phyloP scores from a whole-genome alignment of 2,113 vertebrate genomes.

The Poeciliopsis prolifica region DNA sequence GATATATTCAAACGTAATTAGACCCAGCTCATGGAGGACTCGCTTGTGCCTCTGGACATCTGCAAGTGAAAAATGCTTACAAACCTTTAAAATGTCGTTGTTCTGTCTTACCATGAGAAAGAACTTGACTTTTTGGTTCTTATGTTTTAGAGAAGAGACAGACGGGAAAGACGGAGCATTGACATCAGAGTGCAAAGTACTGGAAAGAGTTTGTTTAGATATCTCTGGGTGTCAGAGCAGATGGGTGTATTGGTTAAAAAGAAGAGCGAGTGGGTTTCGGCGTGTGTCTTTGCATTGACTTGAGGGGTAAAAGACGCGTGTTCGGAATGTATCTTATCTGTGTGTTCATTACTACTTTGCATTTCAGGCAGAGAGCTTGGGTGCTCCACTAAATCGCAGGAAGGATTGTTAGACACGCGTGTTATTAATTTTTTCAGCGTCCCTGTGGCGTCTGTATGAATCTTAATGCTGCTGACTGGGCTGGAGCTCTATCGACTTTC shows the following conservation, averaged over 20 bases:
- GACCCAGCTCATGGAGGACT: slow-evolving; percentile 47
- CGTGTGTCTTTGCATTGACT: slow-evolving; percentile 63
- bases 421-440: slow-evolving; percentile 84
- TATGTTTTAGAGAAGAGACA: slow-evolving; percentile 13
- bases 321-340: slow-evolving; percentile 78
- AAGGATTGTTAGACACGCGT: slow-evolving; percentile 86
- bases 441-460: slow-evolving; percentile 82
- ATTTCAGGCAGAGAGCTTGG: slow-evolving; percentile 80
- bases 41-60: slow-evolving; percentile 35
- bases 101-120: slow-evolving; percentile 22
- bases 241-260: slow-evolving; percentile 46
- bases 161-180: slow-evolving; percentile 1
- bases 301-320: slow-evolving; percentile 58
- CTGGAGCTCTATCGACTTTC: slow-evolving; percentile 83
- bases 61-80: slow-evolving; percentile 37
- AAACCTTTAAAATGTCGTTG: slow-evolving; percentile 36
- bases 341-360: slow-evolving; percentile 81
- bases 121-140: slow-evolving; percentile 32
- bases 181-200: slow-evolving; percentile 14
- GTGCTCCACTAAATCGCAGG: slow-evolving; percentile 81
- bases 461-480: slow-evolving; percentile 86
- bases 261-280: slow-evolving; percentile 39
- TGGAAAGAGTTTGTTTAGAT: slow-evolving; percentile 40
- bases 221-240: slow-evolving; percentile 37
- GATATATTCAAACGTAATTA: slow-evolving; percentile 39